Evolutionary conservation across 1,140 invertebrate genomes (phyloP), one percentile per base, ranked within the genome.

Genomic region (Rhyacophila brunnea): DNA sequence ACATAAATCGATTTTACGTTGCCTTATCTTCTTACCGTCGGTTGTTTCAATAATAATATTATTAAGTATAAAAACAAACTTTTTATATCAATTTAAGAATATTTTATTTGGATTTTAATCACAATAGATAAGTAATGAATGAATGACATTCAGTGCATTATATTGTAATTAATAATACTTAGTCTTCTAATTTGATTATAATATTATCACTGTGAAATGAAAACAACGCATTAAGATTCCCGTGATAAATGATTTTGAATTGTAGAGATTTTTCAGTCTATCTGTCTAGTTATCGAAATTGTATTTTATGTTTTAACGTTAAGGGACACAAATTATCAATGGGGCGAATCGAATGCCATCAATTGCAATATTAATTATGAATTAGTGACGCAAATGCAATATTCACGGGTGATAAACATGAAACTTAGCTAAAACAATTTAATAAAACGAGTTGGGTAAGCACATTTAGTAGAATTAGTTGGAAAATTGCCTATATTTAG

Each of bases 311-410:
- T 28, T 40, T 40, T 40, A 40, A 40, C n/a, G 15, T 40, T 13
- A n/a, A 40, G 23, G 23, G 23, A 28, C 3, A 3, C 23, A 48
- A 11, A 34, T 48, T 13, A 28, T 48, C 46, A 28, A n/a, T 28
- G 38, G 35, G 51, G 40, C 51, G 42, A 19, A 54, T 14, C 42
- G 7, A 45, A 6, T 46, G 54, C 58, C 58, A 53, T 36, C 34
- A 50, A 42, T 50, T 58, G 63, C 63, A 65, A 65, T 65, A 60
- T 55, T 42, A 53, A 43, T 36, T 63, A 43, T 61, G 55, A 55
- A 60, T 64, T 70, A 70, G 67, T 69, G 62, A 64, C 61, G 42
- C 44, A 66, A 63, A 60, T 55, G 64, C 64, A 67, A 67, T 64
- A 67, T 61, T 59, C 60, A 67, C 64, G 61, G 66, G 66, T 66